phyloP scores from a whole-genome alignment of 2,797 vertebrate genomes.

The Setipinna tenuifilis region DNA sequence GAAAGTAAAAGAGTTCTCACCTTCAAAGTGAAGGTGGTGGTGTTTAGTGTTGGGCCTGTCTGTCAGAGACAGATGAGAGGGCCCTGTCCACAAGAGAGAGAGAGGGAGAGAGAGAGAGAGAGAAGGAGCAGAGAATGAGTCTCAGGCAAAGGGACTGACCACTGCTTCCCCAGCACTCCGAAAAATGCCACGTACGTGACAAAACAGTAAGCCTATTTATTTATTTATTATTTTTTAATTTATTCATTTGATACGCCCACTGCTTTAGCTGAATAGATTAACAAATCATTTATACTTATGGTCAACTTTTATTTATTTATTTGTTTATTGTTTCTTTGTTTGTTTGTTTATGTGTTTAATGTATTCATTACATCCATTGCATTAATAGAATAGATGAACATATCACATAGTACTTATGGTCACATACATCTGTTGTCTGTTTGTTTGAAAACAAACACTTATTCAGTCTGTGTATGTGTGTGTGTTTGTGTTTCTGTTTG shows the following conservation, averaged over 20 bases:
- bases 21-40: slow-evolving; percentile 11
- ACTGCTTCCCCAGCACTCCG: background rate
- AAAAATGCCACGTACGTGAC: background rate
- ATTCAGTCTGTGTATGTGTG: too few relatives aligned
- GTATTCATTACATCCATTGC: too few relatives aligned
- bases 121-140: background rate
- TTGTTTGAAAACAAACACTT: background rate
- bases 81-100: background rate
- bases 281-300: too few relatives aligned
- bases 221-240: too few relatives aligned
- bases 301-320: too few relatives aligned
- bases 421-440: background rate
- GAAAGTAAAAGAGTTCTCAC: slow-evolving; percentile 5
- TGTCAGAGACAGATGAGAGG: background rate
- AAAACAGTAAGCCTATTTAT: background rate
- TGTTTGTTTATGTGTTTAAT: too few relatives aligned
- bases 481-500: too few relatives aligned
- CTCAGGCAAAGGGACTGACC: background rate
- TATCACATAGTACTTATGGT: background rate
- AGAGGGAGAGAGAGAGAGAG: background rate
- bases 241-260: too few relatives aligned
- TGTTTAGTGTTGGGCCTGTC: slow-evolving; percentile 8
- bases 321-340: too few relatives aligned
- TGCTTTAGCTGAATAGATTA: too few relatives aligned
- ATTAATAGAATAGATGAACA: background rate